phyloP scores from a whole-genome alignment of 2,797 vertebrate species.

The Spea hammondii region DNA sequence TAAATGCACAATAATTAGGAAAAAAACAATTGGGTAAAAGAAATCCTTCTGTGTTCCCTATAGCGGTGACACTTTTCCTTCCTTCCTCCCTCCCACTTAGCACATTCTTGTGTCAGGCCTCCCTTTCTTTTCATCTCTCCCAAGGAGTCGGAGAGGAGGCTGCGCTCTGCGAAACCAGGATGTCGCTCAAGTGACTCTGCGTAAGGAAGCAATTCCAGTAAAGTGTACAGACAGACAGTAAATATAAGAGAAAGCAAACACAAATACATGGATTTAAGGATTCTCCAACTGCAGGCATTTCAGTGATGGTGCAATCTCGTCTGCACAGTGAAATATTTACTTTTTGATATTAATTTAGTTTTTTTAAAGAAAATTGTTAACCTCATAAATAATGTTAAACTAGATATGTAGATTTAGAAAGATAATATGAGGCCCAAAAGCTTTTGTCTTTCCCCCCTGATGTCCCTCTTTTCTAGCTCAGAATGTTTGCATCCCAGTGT shows the following conservation, averaged over 20 bases:
- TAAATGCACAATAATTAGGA: not conserved
- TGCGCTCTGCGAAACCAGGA: constrained; percentile 13
- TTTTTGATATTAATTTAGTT: too few relatives aligned
- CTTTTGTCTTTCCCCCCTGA: too few relatives aligned
- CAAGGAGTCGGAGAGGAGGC: not conserved
- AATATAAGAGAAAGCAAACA: not conserved
- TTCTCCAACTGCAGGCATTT: not conserved
- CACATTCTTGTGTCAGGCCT: constrained; percentile 5
- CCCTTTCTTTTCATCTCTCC: constrained; percentile 1
- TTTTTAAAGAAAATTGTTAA: too few relatives aligned
- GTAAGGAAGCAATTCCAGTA: constrained; percentile 32
- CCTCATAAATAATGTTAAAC: too few relatives aligned
- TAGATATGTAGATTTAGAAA: too few relatives aligned
- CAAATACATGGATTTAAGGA: not conserved
- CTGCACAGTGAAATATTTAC: not conserved
- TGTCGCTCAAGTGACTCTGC: constrained; percentile 35
- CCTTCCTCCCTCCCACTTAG: constrained; percentile 26
- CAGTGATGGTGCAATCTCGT: too few relatives aligned
- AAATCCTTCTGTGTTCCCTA: not conserved
- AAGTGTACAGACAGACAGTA: not conserved
- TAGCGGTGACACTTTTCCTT: constrained; percentile 6
- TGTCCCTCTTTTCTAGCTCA: too few relatives aligned
- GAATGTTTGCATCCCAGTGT: too few relatives aligned
- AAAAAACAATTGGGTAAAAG: not conserved
- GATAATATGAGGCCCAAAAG: too few relatives aligned